Evolutionary conservation across 1,140 invertebrate species (phyloP), one percentile per base, ranked within the genome.

Genomic region (Psix sp.): DNA sequence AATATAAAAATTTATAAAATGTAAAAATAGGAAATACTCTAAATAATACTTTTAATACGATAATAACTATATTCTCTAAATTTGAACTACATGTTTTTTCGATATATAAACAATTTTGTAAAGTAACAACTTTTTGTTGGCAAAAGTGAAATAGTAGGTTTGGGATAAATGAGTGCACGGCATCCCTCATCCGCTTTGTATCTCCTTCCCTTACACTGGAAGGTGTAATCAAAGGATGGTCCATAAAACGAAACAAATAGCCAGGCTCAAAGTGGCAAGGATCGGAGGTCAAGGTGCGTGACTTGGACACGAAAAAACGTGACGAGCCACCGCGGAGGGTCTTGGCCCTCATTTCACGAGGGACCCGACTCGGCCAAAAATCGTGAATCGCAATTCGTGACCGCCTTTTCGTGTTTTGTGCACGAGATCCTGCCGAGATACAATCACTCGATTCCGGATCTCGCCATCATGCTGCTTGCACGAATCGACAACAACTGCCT

Each of bases 391-490:
- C 70, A 67, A 60, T 77, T 77, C 74, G 74, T 74, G 74, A 77
- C 70, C 74, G 74, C 60, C 70, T 68, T 71, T 72, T 71, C 62
- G 74, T 76, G 68, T 76, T 73, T 77, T 68, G 74, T 70, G 39
- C 65, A 62, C 57, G 70, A 77, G 70, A 70, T 68, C 52, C 54
- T 42, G 54, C 54, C 59, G 65, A 77, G 70, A 77, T 74, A 74
- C 66, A 77, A 77, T 74, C 74, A 77, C 60, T 72, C 54, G 74
- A 74, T 77, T 77, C 74, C 70, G 70, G 70, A 77, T 77, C 74
- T 76, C 36, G 57, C 66, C 62, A 68, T 73, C 68, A 67, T 63
- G 68, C 57, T 62, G 49, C 49, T n/a, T 57, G 52, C 71, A 77
- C 60, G 74, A 74, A 77, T 74, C 70, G 70, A 74, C 63, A 66